These are phyloP conservation scores for Eulemur rufifrons DNA, from an alignment of 2,113 vertebrate species.

Conservation along the genomic window DNA sequence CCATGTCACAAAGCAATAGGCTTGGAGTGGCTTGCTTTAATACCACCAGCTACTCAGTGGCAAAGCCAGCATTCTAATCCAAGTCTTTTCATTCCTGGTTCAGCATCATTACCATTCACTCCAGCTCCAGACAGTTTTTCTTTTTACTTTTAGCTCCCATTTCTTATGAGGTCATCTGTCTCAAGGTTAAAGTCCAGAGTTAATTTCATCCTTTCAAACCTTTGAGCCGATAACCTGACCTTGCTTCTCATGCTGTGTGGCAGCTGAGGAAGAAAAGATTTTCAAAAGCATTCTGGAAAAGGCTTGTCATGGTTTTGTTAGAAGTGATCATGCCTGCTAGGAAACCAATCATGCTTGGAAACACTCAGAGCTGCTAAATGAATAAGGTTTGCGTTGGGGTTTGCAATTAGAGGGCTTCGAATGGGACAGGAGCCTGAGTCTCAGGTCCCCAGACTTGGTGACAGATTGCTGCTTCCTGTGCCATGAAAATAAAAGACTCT, in stretches of 20 bases:
- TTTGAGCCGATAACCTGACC: constrained; percentile 53
- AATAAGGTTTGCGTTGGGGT: constrained; percentile 27
- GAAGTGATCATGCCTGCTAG: constrained; percentile 62
- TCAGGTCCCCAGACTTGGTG: neutral
- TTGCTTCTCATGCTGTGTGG: constrained; percentile 43
- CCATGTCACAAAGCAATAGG: neutral
- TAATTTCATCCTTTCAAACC: constrained; percentile 73
- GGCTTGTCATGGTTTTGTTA: neutral
- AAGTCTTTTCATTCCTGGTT: neutral
- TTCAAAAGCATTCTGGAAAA: constrained; percentile 54
- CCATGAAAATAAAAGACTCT: constrained; percentile 1
- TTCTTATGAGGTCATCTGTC: constrained; percentile 62
- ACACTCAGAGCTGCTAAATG: constrained; percentile 10
- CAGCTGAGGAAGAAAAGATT: constrained; percentile 63
- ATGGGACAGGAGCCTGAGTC: neutral
- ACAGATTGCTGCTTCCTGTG: neutral
- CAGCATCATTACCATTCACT: neutral
- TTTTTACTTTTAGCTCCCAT: neutral
- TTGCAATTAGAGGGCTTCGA: constrained; percentile 51
- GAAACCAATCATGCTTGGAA: constrained; percentile 46
- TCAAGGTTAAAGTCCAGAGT: constrained; percentile 48
- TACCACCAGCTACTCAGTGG: neutral
- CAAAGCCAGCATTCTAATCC: neutral
- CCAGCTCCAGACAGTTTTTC: neutral
- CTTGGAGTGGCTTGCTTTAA: neutral